Base-by-base conservation (phyloP, 2,888 invertebrate species). In the Cosmia trapezina region DNA sequence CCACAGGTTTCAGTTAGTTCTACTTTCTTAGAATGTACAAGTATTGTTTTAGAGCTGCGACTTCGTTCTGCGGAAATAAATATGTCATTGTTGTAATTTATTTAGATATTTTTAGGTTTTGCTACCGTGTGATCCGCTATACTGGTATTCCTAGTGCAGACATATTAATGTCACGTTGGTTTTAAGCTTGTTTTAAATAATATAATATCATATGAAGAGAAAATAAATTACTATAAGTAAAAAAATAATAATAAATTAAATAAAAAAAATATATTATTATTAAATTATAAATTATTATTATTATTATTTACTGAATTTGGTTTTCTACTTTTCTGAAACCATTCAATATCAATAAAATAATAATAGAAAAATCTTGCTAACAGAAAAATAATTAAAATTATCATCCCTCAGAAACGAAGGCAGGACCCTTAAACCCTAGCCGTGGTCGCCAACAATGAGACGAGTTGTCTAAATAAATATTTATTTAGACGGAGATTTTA, bases 391-490 rank as follows among this genome's bases (percentile, higher is more conserved):
- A 22, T 53, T 14, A 28, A 12, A 9, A 60, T 19, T 28, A 11
- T 33, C 19, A 19, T 17, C 1, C 19, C 5, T 1, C 12, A 22
- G 14, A 49, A n/a, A 45, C 7, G 43, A 45, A 47, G 17, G 3
- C n/a, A n/a, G n/a, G n/a, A n/a, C n/a, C n/a, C 1, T 28, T 17
- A 37, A 19, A 37, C 8, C 43, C 47, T 6, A 6, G 19, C 5
- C 47, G 57, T 57, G 54, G 51, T 45, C 54, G 43, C 37, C 47
- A 64, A 78, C 78, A 60, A 64, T 56, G 51, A 51, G 22, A 45
- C 11, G 49, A 59, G 19, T 37, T 66, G 33, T 68, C 33, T 51
- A 60, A 33, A 73, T 73, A 76, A 70, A 67, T 61, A 78, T 78
- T 67, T 63, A 53, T 78, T 78, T 70, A 47, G 28, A 53, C n/a